A percentile compares a stretch with the other conserved stretches of the same genome.
Conservation (phyloP, 2,113 vertebrate genomes). For the Turnix velox region DNA sequence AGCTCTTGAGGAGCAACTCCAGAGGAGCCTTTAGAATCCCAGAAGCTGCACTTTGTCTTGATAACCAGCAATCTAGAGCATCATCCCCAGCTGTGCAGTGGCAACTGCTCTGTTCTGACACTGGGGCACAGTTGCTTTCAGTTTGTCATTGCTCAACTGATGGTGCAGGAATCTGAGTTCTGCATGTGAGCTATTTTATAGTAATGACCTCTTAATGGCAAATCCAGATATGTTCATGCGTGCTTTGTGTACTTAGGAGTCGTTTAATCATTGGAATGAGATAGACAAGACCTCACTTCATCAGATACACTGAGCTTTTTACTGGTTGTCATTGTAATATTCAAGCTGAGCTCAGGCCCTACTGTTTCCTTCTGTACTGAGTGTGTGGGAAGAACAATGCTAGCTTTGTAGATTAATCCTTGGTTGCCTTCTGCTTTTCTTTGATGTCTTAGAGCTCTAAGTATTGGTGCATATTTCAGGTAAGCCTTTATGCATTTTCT, state of each 20-base stretch:
- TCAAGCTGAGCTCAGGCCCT: neutral
- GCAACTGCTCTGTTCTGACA: neutral
- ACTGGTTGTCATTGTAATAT: fast-evolving
- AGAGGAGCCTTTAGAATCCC: neutral
- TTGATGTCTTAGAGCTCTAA: neutral
- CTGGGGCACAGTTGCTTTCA: neutral
- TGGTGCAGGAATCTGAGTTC: neutral
- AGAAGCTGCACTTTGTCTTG: neutral
- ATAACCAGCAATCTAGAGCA: fast-evolving
- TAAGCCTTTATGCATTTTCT: neutral
- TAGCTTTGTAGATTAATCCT: neutral
- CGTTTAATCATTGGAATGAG: neutral
- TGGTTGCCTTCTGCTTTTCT: neutral
- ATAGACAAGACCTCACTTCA: fast-evolving
- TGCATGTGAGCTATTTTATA: fast-evolving
- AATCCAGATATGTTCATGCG: too few species aligned
- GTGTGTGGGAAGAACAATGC: fast-evolving
- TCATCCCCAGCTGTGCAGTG: neutral
- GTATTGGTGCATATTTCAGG: neutral
- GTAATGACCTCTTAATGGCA: too few species aligned
- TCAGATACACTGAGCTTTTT: neutral
- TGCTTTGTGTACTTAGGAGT: neutral
- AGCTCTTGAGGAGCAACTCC: neutral
- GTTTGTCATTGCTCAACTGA: neutral
- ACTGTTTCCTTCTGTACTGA: neutral